Conservation (phyloP, 2,888 invertebrate genomes). For the Ophioninae sp. region DNA sequence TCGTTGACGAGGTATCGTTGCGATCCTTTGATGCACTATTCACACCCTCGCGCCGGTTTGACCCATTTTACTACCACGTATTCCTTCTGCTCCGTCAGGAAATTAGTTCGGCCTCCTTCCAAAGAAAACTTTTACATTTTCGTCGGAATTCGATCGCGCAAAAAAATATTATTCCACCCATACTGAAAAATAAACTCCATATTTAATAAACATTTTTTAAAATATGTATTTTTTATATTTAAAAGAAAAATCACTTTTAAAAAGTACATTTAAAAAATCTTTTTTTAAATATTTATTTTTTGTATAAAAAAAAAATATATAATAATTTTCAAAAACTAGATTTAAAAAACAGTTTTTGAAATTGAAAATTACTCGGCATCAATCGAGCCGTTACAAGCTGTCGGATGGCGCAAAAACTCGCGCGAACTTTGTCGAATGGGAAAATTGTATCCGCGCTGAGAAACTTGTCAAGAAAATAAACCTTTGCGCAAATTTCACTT, state of each 20-base stretch:
- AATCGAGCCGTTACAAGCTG: background rate
- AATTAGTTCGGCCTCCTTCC: background rate
- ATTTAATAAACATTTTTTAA: too few relatives aligned
- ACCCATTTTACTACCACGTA: background rate
- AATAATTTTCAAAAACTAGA: too few relatives aligned
- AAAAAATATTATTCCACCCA: too few relatives aligned
- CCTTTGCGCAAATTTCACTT: conserved; percentile 6
- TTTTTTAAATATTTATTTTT: too few relatives aligned
- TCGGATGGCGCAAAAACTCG: conserved; percentile 22
- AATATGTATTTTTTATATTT: too few relatives aligned
- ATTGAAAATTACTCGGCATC: background rate
- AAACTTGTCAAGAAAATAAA: conserved; percentile 27
- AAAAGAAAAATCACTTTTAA: too few relatives aligned
- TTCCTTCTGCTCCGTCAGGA: background rate
- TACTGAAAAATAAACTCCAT: too few relatives aligned
- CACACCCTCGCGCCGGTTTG: background rate
- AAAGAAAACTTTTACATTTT: background rate
- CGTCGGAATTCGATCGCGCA: too few relatives aligned
- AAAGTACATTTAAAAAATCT: too few relatives aligned
- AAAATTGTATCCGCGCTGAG: conserved; percentile 22
- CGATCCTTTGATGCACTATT: conserved; percentile 9
- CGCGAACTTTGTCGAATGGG: conserved; percentile 25
- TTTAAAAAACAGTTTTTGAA: too few relatives aligned
- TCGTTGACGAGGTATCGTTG: conserved; percentile 6
- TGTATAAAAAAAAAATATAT: too few relatives aligned